Percentiles rank a stretch among this genome's conserved stretches.
These are phyloP conservation scores for Anoura caudifer DNA, from an alignment of 2,113 vertebrate genomes.

Conservation along the genomic window DNA sequence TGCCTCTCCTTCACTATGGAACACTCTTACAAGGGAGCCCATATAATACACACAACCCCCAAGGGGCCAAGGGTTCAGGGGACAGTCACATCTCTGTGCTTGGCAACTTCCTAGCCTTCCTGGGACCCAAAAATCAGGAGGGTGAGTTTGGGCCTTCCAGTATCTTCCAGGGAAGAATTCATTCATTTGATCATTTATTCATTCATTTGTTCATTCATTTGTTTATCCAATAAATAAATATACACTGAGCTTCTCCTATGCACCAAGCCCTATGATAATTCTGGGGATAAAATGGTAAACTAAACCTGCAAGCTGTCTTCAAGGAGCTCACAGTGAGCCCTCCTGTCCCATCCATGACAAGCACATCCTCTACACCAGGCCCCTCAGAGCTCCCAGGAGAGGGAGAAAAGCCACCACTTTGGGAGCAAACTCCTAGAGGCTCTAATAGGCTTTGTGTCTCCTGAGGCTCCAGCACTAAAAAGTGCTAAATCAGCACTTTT, in stretches of 20 bases:
- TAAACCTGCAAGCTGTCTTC: background rate
- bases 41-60: background rate
- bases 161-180: background rate
- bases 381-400: background rate
- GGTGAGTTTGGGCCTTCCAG: background rate
- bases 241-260: background rate
- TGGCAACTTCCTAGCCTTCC: background rate
- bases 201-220: background rate
- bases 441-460: background rate
- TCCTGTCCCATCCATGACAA: background rate
- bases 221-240: background rate
- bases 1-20: background rate
- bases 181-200: background rate
- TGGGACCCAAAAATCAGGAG: background rate
- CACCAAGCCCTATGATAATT: background rate
- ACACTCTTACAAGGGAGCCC: fast-evolving
- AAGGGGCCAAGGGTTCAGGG: background rate
- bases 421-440: background rate
- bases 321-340: background rate
- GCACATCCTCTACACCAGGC: background rate
- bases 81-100: background rate
- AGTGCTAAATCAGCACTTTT: background rate
- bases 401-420: fast-evolving
- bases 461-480: background rate
- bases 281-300: background rate